phyloP scores from a whole-genome alignment of 1,140 invertebrate genomes.

The Cecropterus lyciades region DNA sequence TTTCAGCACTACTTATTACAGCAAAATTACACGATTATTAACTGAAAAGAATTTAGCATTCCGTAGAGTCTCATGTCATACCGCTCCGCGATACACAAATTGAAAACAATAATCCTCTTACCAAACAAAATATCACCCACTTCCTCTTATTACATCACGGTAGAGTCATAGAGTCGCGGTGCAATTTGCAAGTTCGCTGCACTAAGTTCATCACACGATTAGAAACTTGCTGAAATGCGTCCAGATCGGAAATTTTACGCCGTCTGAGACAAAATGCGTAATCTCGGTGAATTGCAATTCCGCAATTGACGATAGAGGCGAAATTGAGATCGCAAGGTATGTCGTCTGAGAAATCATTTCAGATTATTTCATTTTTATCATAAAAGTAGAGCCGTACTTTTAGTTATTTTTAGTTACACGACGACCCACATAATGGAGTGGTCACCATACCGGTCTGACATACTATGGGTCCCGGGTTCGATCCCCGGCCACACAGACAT shows the following conservation, averaged over 20 bases:
- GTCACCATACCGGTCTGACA: no score
- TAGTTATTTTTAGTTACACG: no score
- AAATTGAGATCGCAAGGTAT: not conserved
- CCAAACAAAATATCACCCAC: not conserved
- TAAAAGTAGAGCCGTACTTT: no score
- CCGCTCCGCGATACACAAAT: no score
- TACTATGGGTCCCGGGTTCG: no score
- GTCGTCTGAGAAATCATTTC: not conserved
- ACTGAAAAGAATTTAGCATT: no score
- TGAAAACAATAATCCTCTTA: not conserved
- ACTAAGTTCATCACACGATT: constrained; percentile 32
- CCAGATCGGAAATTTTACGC: constrained; percentile 23
- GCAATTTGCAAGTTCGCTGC: constrained; percentile 35
- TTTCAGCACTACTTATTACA: no score
- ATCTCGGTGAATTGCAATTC: constrained; percentile 1
- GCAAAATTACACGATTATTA: no score
- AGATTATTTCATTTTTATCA: not conserved
- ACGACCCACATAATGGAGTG: no score
- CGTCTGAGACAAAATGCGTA: constrained; percentile 9
- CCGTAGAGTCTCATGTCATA: no score
- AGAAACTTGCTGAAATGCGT: constrained; percentile 31
- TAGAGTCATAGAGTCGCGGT: constrained; percentile 10
- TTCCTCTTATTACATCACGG: not conserved
- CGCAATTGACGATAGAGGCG: constrained; percentile 5
- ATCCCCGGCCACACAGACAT: no score